phyloP scores from a whole-genome alignment of 2,113 vertebrate species.

The Cyanoliseus patagonus region DNA sequence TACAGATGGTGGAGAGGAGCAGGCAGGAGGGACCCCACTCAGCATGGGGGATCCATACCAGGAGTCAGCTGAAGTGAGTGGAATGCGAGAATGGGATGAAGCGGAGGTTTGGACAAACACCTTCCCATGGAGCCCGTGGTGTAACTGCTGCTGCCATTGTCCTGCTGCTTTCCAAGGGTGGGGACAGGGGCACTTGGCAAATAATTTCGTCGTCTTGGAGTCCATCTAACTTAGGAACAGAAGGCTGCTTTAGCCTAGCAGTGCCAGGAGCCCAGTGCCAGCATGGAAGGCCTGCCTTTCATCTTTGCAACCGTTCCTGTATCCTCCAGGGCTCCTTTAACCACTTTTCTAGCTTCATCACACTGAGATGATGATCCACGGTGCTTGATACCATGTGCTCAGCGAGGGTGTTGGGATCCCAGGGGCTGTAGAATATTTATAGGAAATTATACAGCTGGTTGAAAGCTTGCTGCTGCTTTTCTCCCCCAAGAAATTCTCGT shows the following conservation, averaged over 20 bases:
- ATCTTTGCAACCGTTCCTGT: not conserved
- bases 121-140: fast-evolving
- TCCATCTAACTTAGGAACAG: not conserved
- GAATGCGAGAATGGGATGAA: not conserved
- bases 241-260: not conserved
- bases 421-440: not conserved
- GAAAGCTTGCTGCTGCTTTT: not conserved
- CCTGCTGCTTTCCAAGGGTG: not conserved
- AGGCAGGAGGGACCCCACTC: not conserved
- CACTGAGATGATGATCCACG: not conserved
- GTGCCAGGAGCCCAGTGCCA: not conserved
- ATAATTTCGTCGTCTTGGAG: not conserved
- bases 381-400: fast-evolving
- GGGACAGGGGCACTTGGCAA: not conserved
- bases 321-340: not conserved
- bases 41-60: fast-evolving
- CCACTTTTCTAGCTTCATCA: not conserved
- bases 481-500: not conserved
- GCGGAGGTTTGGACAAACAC: not conserved
- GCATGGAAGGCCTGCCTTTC: not conserved
- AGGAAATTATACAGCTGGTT: not conserved
- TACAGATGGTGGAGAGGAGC: not conserved
- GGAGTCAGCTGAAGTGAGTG: not conserved
- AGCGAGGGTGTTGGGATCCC: not conserved
- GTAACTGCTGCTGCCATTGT: not conserved